phyloP scores from a whole-genome alignment of 2,888 invertebrate genomes.

The Apodemia zela region DNA sequence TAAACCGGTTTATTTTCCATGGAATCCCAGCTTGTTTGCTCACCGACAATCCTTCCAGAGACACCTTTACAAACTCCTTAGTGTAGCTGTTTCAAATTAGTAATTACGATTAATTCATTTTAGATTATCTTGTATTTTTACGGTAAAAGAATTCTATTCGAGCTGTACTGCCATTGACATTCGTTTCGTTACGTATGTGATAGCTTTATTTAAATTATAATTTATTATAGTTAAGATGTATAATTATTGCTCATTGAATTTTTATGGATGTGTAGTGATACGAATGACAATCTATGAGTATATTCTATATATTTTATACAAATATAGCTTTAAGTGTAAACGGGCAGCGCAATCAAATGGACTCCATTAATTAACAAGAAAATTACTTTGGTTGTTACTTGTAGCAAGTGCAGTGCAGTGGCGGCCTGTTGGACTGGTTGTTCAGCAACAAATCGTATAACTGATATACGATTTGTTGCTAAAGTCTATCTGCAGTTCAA shows the following conservation, averaged over 20 bases:
- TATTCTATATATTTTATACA: constrained; percentile 8
- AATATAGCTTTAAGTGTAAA: not conserved
- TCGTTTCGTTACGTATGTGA: constrained; percentile 1
- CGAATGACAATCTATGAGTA: constrained; percentile 6
- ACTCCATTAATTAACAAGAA: not conserved
- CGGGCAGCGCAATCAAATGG: constrained; percentile 1
- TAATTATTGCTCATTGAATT: constrained; percentile 3
- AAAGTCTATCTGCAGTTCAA: no score
- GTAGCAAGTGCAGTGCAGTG: not conserved
- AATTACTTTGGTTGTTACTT: not conserved
- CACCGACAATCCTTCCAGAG: no score
- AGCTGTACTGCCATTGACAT: constrained; percentile 7
- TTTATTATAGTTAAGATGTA: not conserved
- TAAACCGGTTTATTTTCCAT: no score
- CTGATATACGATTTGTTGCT: no score
- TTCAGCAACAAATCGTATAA: no score
- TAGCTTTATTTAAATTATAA: constrained; percentile 6
- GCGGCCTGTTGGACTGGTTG: not conserved
- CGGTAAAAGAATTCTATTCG: not conserved
- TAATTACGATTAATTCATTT: no score
- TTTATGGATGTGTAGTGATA: constrained; percentile 8
- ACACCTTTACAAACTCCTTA: no score
- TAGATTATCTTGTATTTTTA: not conserved
- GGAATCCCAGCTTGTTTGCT: no score
- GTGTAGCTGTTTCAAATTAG: no score